These are phyloP conservation scores for Trachurus trachurus DNA, from an alignment of 2,797 vertebrate species.

Conservation along the genomic window DNA sequence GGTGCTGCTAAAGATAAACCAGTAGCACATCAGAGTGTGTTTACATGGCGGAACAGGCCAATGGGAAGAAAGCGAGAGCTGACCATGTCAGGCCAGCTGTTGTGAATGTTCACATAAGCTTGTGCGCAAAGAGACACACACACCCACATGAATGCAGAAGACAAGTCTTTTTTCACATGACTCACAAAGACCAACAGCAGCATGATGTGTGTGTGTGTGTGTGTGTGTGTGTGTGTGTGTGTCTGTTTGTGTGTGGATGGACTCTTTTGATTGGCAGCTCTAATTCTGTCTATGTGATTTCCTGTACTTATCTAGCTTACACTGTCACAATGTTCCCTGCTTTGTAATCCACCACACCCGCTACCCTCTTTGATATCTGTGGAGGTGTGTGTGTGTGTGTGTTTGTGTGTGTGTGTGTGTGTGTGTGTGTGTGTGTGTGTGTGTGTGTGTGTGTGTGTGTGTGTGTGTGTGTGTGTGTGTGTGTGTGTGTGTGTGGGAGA, in stretches of 20 bases:
- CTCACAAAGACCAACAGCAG: slow-evolving; percentile 49
- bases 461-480: slow-evolving; percentile 53
- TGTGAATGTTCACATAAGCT: slow-evolving; percentile 70
- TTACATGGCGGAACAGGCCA: slow-evolving; percentile 67
- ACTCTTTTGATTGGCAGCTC: slow-evolving; percentile 67
- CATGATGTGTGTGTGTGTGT: slow-evolving; percentile 30
- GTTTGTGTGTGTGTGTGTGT: slow-evolving; percentile 35
- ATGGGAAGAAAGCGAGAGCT: slow-evolving; percentile 59
- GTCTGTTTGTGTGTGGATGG: not conserved
- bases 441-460: slow-evolving; percentile 32
- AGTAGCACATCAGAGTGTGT: slow-evolving; percentile 68
- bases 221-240: slow-evolving; percentile 3
- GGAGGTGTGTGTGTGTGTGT: slow-evolving; percentile 52
- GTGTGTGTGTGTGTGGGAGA: slow-evolving; percentile 27
- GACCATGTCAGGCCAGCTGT: slow-evolving; percentile 73
- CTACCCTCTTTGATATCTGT: slow-evolving; percentile 62
- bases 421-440: slow-evolving; percentile 36
- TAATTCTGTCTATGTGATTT: slow-evolving; percentile 72
- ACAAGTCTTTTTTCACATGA: slow-evolving; percentile 27
- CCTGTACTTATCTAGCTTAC: slow-evolving; percentile 58
- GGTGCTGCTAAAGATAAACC: slow-evolving; percentile 80
- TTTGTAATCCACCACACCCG: slow-evolving; percentile 70
- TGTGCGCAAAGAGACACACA: slow-evolving; percentile 21
- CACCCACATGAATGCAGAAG: slow-evolving; percentile 32
- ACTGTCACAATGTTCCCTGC: slow-evolving; percentile 60